Percentiles rank a stretch among this genome's conserved stretches.
phyloP scores from a whole-genome alignment of 2,888 invertebrate genomes.

The Cataglyphis livida region DNA sequence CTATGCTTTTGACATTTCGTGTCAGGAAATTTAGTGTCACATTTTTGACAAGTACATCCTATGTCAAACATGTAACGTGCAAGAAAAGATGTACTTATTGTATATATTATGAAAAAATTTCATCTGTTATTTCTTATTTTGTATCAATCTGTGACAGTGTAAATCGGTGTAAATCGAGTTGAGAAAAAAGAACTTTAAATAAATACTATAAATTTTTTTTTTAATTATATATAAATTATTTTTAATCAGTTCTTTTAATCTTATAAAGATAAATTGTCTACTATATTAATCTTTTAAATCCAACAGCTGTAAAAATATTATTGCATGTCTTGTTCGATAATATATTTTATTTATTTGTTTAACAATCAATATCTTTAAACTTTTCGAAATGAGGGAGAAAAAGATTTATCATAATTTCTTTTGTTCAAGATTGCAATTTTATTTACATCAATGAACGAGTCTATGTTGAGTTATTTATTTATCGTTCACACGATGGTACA shows the following conservation, averaged over 20 bases:
- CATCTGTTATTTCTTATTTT: background rate
- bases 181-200: too few species aligned
- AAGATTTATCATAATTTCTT: background rate
- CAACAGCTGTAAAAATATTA: too few species aligned
- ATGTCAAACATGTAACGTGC: background rate
- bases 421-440: background rate
- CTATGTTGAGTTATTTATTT: background rate
- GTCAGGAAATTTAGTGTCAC: background rate
- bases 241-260: too few species aligned
- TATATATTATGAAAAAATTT: background rate
- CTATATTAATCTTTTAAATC: too few species aligned
- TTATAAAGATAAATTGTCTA: too few species aligned
- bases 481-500: background rate
- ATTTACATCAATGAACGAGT: background rate
- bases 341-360: background rate
- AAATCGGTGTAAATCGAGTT: too few species aligned
- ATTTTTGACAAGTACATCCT: background rate
- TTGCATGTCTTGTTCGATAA: background rate
- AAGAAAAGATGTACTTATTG: background rate
- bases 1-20: background rate
- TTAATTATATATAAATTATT: too few species aligned
- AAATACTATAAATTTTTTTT: too few species aligned
- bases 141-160: too few species aligned
- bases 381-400: too few species aligned
- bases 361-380: too few species aligned